Evolutionary conservation across 2,113 vertebrate genomes (phyloP).

Genomic region (Ammodramus savannarum): DNA sequence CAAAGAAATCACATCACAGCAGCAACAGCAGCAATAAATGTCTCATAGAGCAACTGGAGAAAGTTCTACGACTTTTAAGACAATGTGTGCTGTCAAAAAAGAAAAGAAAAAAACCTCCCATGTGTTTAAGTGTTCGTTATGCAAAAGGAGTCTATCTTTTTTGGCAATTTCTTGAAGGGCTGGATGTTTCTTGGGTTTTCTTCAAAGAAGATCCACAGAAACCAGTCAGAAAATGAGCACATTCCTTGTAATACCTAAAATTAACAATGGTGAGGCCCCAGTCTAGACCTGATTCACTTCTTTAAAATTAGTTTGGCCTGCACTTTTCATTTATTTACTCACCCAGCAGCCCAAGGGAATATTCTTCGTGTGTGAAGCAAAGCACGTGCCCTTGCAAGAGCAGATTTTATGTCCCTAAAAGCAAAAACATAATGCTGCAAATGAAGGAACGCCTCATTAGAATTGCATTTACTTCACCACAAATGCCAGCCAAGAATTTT

Average conservation of each 20-base stretch:
- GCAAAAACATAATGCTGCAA: background rate
- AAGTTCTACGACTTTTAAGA: background rate
- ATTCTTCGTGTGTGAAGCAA: background rate
- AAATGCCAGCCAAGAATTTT: background rate
- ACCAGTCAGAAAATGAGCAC: background rate
- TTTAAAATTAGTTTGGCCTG: conserved; percentile 30
- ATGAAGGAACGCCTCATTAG: conserved; percentile 19
- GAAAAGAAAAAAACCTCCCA: background rate
- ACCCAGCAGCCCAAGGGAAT: conserved; percentile 11
- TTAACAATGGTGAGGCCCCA: background rate
- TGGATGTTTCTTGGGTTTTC: conserved; percentile 6
- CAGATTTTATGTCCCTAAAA: conserved; percentile 26
- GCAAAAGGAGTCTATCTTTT: background rate
- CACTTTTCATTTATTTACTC: conserved; percentile 27
- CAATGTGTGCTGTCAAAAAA: background rate
- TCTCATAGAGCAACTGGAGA: background rate
- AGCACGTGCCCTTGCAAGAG: conserved; percentile 21
- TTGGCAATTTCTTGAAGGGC: background rate
- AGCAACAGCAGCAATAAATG: background rate
- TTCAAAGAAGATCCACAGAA: conserved; percentile 15
- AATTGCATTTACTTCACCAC: background rate
- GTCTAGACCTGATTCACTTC: conserved; percentile 1
- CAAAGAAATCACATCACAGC: background rate
- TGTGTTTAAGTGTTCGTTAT: background rate
- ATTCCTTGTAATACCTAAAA: background rate